A percentile compares a stretch with the other conserved stretches of the same genome.
phyloP scores from a whole-genome alignment of 2,888 invertebrate species.

The Nomada ferruginata region DNA sequence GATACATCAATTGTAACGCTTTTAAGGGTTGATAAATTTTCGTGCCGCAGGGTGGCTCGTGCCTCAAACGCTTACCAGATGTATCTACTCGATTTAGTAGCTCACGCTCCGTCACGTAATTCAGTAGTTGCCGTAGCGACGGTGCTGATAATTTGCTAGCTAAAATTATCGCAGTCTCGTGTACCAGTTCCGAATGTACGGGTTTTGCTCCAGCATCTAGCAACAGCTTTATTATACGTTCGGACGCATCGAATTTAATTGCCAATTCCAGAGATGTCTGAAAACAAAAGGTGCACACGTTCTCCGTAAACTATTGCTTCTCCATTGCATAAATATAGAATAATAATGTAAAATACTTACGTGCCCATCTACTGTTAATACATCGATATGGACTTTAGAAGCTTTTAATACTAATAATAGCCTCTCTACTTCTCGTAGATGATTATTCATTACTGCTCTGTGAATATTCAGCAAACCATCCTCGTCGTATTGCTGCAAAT shows the following conservation, averaged over 20 bases:
- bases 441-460: conserved; percentile 72
- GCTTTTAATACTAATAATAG: conserved; percentile 72
- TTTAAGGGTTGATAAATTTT: neutral
- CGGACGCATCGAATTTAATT: conserved; percentile 66
- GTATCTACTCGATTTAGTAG: conserved; percentile 71
- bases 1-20: neutral
- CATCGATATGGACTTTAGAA: conserved; percentile 70
- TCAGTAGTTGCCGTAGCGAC: conserved; percentile 68
- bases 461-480: conserved; percentile 78
- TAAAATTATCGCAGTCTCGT: conserved; percentile 77
- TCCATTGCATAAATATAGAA: neutral
- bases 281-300: conserved; percentile 20
- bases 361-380: conserved; percentile 68
- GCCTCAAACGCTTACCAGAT: conserved; percentile 63
- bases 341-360: conserved; percentile 66
- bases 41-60: neutral
- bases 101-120: conserved; percentile 46
- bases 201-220: conserved; percentile 77
- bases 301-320: neutral
- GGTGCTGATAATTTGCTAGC: conserved; percentile 74
- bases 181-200: conserved; percentile 56
- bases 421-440: conserved; percentile 66
- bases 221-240: conserved; percentile 72
- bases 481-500: conserved; percentile 67
- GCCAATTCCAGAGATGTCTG: conserved; percentile 81